Evolutionary conservation across 2,113 vertebrate genomes (phyloP), one percentile per base, ranked within the genome.

Genomic region (Aleadryas rufinucha): DNA sequence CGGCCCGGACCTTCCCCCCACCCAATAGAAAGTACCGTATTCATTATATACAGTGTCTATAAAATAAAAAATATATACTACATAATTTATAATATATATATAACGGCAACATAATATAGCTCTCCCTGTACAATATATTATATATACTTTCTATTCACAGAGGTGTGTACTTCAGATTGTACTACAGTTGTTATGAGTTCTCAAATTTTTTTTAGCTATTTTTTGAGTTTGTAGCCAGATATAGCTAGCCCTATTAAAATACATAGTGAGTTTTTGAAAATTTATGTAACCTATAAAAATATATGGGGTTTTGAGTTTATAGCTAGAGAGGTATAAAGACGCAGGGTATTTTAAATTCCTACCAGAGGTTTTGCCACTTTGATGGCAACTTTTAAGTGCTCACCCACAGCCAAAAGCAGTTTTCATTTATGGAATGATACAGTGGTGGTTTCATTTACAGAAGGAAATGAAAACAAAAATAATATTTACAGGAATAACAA

Each of bases 11-110:
- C 69, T 8, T 10, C 49, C 15, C 16, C 5, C 24, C 28, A 2
- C 6, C 35, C 53, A 4, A 2, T 2, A 9, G 5, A 12, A 27
- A 68, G 3, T 3, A 13, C 39, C 14, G 47, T 1, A 27, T 9
- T 2, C 47, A 2, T n/a, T 10, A 26, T 1, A 57, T 11, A 24
- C 1, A 16, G 4, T 7, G 14, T 4, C 13, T 8, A 11, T 31
- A 26, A 37, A 20, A 16, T 11, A 10, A 22, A 31, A 37, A 31
- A 31, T 11, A 15, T 1, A 44, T 8, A 26, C 16, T 1, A 1
- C 6, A 3, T 18, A 1, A 37, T 23, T 13, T 22, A 11, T 7
- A 16, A 15, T 27, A 0, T 1, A 7, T 1, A 7, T 22, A 7
- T 5, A 31, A 22, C 12, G 22, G 27, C 68, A 11, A 45, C 15